Conservation (phyloP, 2,888 invertebrate species). For the Lathronympha strigana region DNA sequence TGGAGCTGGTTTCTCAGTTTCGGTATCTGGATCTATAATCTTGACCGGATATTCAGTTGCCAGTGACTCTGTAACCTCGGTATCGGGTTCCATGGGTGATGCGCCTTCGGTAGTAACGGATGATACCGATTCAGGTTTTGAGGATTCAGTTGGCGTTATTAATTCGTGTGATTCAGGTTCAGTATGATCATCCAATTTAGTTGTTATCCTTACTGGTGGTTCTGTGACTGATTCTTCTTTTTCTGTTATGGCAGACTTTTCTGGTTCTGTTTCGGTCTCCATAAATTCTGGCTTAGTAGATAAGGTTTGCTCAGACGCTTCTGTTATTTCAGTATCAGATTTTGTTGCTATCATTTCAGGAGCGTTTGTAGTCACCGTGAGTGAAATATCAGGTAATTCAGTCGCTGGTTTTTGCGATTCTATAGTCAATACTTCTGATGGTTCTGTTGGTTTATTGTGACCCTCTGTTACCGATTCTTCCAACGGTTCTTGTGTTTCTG, state of each 20-base stretch:
- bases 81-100: not conserved
- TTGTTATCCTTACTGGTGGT: constrained; percentile 39
- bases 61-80: constrained; percentile 21
- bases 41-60: constrained; percentile 17
- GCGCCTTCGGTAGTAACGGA: constrained; percentile 23
- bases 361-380: not conserved
- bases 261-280: constrained; percentile 6
- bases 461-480: constrained; percentile 2
- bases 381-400: constrained; percentile 27
- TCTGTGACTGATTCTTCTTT: constrained; percentile 32
- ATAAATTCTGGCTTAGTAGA: constrained; percentile 13
- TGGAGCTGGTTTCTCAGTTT: constrained; percentile 8
- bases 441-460: constrained; percentile 13
- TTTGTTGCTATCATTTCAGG: constrained; percentile 36
- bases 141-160: constrained; percentile 25
- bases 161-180: constrained; percentile 25
- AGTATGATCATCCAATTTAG: constrained; percentile 29
- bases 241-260: constrained; percentile 16
- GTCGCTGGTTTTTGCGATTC: constrained; percentile 41
- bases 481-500: constrained; percentile 4
- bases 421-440: constrained; percentile 36
- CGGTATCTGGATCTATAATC: constrained; percentile 5
- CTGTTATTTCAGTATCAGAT: constrained; percentile 40
- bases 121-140: constrained; percentile 21
- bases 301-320: constrained; percentile 37